Percentiles rank a stretch among this genome's conserved stretches.
phyloP scores from a whole-genome alignment of 1,140 invertebrate genomes.

The Colletes gigas region DNA sequence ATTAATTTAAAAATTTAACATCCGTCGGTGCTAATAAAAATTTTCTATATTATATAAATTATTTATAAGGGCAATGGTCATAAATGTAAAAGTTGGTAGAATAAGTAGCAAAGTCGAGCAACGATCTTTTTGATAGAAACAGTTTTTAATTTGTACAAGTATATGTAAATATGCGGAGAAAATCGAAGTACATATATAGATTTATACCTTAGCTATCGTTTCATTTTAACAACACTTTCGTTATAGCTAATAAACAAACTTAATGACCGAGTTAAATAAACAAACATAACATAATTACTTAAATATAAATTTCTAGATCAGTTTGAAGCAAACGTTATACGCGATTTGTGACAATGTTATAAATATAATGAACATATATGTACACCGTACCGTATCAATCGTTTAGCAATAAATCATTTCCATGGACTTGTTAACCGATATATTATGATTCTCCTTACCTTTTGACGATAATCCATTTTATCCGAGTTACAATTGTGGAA shows the following conservation, averaged over 20 bases:
- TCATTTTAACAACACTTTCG: neutral
- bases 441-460: slow-evolving; percentile 51
- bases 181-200: too few relatives aligned
- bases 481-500: slow-evolving; percentile 54
- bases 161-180: too few relatives aligned
- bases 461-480: slow-evolving; percentile 74
- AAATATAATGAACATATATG: too few relatives aligned
- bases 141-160: neutral
- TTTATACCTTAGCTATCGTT: neutral
- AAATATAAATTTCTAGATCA: neutral
- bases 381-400: neutral
- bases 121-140: neutral
- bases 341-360: neutral
- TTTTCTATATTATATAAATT: neutral
- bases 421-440: neutral
- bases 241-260: neutral
- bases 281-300: neutral
- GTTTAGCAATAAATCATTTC: neutral
- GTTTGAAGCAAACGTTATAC: neutral
- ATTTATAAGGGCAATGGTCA: neutral
- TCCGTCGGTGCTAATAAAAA: neutral
- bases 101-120: neutral
- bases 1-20: neutral
- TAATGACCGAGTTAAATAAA: neutral
- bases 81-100: neutral